Evolutionary conservation across 2,888 invertebrate species (phyloP), one percentile per base, ranked within the genome.

Genomic region (Diaprepes abbreviatus): DNA sequence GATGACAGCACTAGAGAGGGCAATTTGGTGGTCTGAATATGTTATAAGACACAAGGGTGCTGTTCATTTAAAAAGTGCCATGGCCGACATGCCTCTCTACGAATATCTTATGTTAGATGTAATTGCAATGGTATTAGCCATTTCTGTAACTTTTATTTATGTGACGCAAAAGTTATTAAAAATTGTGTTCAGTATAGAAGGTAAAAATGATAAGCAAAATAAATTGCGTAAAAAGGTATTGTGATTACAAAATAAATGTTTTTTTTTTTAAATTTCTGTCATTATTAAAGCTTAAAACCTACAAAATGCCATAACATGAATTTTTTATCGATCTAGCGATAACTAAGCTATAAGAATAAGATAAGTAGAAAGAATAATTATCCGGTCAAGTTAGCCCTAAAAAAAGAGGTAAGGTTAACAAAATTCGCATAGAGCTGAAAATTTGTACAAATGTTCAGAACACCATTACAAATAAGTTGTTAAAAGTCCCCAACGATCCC

Each of bases 21-120:
- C 77, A 1, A 70, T 79, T 0, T 80, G 79, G 79, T 80, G 79
- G 79, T 77, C 78, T 5, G 79, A 80, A 73, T 80, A 79, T 50
- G 75, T 77, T 0, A 68, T 80, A 21, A 68, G 79, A 31, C 69
- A 76, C 21, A 75, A 76, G 21, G 80, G 80, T 5, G 77, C 79
- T 3, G 59, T 66, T 57, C 76, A 78, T 59, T 66, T 79, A 4
- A 74, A 69, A 58, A 74, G 73, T 57, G 72, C 75, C 1, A 54
- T 63, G 7, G 36, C 66, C 0, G 71, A 74, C 54, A 9, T 76
- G 3, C 76, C 78, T 5, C 57, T 73, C 10, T 76, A 78, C 31
- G 73, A 78, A 45, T 78, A 74, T 62, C 73, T 74, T 54, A 60
- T 78, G 33, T 59, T 79, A 19, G 79, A 79, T 69, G 73, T 79